Conservation (phyloP, 2,888 invertebrate genomes). For the Athripsodes cinereus region DNA sequence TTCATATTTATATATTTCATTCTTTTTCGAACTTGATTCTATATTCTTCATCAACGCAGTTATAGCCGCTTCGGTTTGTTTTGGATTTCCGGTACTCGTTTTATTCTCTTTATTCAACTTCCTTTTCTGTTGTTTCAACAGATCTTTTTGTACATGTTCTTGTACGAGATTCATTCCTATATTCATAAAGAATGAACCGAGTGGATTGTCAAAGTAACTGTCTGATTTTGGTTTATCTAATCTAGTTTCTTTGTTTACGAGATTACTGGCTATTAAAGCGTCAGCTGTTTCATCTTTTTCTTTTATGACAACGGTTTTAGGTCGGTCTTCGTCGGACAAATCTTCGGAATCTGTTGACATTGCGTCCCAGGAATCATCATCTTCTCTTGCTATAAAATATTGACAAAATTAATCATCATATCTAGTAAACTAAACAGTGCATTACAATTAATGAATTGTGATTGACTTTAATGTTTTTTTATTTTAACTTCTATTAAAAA, state of each 20-base stretch:
- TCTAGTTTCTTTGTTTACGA: slow-evolving; percentile 36
- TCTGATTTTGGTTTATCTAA: slow-evolving; percentile 46
- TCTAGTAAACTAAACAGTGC: too few species aligned
- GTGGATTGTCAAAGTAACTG: slow-evolving; percentile 78
- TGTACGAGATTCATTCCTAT: slow-evolving; percentile 88
- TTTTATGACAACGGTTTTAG: slow-evolving; percentile 46
- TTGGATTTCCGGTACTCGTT: slow-evolving; percentile 54
- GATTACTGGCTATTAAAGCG: slow-evolving; percentile 41
- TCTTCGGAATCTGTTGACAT: slow-evolving; percentile 33
- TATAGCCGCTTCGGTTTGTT: slow-evolving; percentile 70
- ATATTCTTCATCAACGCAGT: slow-evolving; percentile 77
- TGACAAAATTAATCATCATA: too few species aligned
- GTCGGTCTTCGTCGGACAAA: slow-evolving; percentile 37
- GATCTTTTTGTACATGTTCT: slow-evolving; percentile 89
- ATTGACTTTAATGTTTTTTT: too few species aligned
- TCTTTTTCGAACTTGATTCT: slow-evolving; percentile 80
- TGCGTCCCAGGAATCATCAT: slow-evolving; percentile 50
- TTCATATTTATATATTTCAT: slow-evolving; percentile 68
- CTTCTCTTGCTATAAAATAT: slow-evolving; percentile 36
- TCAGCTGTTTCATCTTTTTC: slow-evolving; percentile 49
- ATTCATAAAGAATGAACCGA: slow-evolving; percentile 87
- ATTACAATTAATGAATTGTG: too few species aligned
- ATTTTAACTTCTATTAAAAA: too few species aligned
- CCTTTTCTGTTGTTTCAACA: slow-evolving; percentile 78
- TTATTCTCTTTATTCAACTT: slow-evolving; percentile 67